Evolutionary conservation across 1,140 invertebrate species (phyloP), one percentile per base, ranked within the genome.

Genomic region (Pemphigus obesinymphae): DNA sequence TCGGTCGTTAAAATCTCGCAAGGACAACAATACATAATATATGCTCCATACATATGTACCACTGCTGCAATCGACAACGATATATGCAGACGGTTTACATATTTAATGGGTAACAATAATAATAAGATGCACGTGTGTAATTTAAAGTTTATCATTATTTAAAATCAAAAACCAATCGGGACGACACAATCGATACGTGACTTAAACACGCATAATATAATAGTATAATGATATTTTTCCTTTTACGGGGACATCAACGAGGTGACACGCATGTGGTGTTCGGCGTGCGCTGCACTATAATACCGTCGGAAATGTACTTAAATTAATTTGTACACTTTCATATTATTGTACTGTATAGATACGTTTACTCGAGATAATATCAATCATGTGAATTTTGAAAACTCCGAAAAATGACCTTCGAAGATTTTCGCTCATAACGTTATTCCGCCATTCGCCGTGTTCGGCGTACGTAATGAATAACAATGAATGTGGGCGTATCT

Each of bases 1-100:
- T 43, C 76, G 76, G 76, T 80, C 76, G 76, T 80, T 80, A 80
- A 80, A 80, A 80, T 80, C 76, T 80, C 76, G 15, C 76, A 80
- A 80, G 76, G 76, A 80, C 76, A 78, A 45, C 23, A 70, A n/a
- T 23, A 37, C 34, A n/a, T 20, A 20, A 50, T n/a, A n/a, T n/a
- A n/a, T n/a, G n/a, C n/a, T n/a, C n/a, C n/a, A n/a, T n/a, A n/a
- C n/a, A n/a, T n/a, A n/a, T n/a, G n/a, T n/a, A n/a, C n/a, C n/a
- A n/a, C 58, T 26, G 53, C 58, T 37, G 23, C 23, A 37, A n/a
- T n/a, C n/a, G n/a, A 55, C 53, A 26, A 55, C 53, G 53, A 23
- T 10, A n/a, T n/a, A 20, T 26, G 55, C 55, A 61, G 55, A 61
- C 55, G 29, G 17, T 26, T 6, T 48, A 48, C 45, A 48, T 48